phyloP scores from a whole-genome alignment of 2,797 vertebrate species.

The Coregonus ussuriensis region DNA sequence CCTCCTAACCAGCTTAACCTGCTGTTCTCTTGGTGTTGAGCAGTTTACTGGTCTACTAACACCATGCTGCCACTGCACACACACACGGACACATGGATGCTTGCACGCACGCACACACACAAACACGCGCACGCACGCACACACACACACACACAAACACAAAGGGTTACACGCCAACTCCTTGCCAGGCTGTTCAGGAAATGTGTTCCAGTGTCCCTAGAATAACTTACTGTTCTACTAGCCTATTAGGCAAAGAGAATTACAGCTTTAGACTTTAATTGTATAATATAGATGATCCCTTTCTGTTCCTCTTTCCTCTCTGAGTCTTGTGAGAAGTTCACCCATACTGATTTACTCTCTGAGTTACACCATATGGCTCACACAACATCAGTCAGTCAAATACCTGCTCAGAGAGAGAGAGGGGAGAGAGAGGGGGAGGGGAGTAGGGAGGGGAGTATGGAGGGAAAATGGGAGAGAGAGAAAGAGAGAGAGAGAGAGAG shows the following conservation, averaged over 20 bases:
- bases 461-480: neutral
- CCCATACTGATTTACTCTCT: neutral
- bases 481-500: neutral
- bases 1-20: neutral
- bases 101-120: neutral
- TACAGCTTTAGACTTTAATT: slow-evolving; percentile 49
- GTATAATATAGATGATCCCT: slow-evolving; percentile 54
- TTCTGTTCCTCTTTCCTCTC: no score
- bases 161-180: no score
- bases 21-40: neutral
- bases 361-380: neutral
- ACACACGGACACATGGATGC: neutral
- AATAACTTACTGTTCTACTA: slow-evolving; percentile 50
- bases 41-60: neutral
- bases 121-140: neutral
- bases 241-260: slow-evolving; percentile 67
- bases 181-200: no score
- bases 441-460: neutral
- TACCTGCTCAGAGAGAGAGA: neutral
- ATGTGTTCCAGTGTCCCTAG: no score
- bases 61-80: neutral
- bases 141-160: neutral
- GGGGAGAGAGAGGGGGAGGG: neutral
- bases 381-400: no score
- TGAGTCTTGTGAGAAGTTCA: no score